Evolutionary conservation across 2,888 invertebrate genomes (phyloP).

Genomic region (Dynastes grantii): DNA sequence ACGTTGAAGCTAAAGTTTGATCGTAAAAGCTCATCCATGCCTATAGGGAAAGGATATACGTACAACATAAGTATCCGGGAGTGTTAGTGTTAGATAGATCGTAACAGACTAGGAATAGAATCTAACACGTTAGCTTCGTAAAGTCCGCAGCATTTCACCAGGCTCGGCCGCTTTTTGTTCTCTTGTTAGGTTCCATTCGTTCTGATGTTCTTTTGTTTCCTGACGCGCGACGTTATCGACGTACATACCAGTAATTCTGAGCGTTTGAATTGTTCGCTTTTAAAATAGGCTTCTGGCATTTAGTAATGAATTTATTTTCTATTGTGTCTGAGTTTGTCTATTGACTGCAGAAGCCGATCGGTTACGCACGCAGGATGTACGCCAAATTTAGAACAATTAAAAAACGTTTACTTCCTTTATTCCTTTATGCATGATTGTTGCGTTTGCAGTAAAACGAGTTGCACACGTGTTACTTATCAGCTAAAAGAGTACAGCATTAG

Average conservation of each 20-base stretch:
- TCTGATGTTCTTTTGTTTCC: conserved; percentile 35
- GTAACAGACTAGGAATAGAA: conserved; percentile 23
- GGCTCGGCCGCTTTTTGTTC: conserved; percentile 13
- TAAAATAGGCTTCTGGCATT: conserved; percentile 41
- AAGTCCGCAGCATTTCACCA: conserved; percentile 21
- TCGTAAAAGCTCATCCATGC: conserved; percentile 30
- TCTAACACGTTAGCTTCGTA: conserved; percentile 24
- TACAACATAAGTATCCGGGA: not conserved
- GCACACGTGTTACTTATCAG: conserved; percentile 26
- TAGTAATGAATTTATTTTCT: conserved; percentile 37
- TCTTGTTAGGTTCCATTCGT: conserved; percentile 14
- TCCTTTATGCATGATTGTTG: conserved; percentile 34
- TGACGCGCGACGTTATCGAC: conserved; percentile 15
- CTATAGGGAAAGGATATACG: not conserved
- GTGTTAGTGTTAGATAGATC: conserved; percentile 2
- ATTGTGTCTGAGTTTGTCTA: conserved; percentile 44
- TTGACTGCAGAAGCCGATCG: conserved; percentile 23
- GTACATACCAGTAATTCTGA: conserved; percentile 29
- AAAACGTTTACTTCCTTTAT: conserved; percentile 66
- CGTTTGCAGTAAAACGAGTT: conserved; percentile 29
- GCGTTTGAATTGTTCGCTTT: conserved; percentile 43
- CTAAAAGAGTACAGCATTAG: not conserved
- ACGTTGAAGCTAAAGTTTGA: conserved; percentile 15
- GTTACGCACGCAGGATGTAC: conserved; percentile 50
- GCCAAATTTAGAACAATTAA: conserved; percentile 75